Evolutionary conservation across 2,113 vertebrate genomes (phyloP), one percentile per base, ranked within the genome.

Genomic region (Pluvialis apricaria): DNA sequence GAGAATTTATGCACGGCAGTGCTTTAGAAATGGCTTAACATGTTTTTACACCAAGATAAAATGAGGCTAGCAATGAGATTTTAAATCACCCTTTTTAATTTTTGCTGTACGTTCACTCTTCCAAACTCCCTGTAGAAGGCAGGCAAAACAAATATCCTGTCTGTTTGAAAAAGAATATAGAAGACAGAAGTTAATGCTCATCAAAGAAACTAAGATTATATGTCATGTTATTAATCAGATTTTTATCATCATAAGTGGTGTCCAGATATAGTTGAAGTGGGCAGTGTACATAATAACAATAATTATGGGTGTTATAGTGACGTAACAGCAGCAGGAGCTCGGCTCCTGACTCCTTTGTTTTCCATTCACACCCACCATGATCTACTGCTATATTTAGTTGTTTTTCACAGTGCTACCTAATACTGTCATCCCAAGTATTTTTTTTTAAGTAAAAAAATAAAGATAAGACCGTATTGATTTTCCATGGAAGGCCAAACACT

Each of bases 371-470:
- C 97, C 98, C 98, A 98, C 96, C 90, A 95, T 96, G 96, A 97
- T 97, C 96, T 95, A 85, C 57, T 60, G 92, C 98, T 98, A 98
- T 98, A 98, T 98, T 98, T 98, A 98, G 98, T 96, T 98, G 97
- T 98, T 98, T 98, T 98, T 97, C 94, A 97, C 91, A 88, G 79
- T 91, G 75, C 88, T 96, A 97, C 97, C 96, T 97, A 97, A 96
- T 95, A 90, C 91, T 85, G 95, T 96, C 88, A 95, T 96, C 93
- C 70, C 95, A 95, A 95, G 96, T 94, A 25, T 71, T 95, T 91
- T 85, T 57, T 93, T 92, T 88, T 52, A 57, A 97, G 88, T 92
- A 92, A 93, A 97, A 97, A 94, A 93, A 96, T 70, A 96, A 73
- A 98, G 96, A 97, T 96, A 97, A 98, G 95, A 89, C 92, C 5